phyloP scores from a whole-genome alignment of 2,797 vertebrate species.

The Acrossocheilus fasciatus region DNA sequence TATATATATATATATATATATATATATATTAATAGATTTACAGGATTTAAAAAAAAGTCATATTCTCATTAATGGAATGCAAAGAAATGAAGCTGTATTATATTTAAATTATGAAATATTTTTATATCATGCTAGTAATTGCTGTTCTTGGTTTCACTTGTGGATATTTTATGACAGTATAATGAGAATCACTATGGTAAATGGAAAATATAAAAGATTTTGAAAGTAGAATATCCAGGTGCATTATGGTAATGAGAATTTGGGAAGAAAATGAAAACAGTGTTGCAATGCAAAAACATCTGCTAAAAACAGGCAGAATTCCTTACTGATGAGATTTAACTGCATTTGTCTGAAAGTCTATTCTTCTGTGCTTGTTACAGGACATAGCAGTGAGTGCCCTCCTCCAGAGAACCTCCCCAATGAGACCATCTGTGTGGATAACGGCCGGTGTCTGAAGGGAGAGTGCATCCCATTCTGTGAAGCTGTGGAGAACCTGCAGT shows the following conservation, averaged over 20 bases:
- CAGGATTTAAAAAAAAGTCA: neutral
- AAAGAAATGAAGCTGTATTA: neutral
- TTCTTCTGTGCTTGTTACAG: slow-evolving; percentile 68
- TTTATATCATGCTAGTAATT: neutral
- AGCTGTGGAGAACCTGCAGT: slow-evolving; percentile 80
- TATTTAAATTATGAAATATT: neutral
- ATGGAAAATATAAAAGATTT: neutral
- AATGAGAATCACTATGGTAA: neutral
- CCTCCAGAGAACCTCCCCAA: slow-evolving; percentile 86
- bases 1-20: neutral
- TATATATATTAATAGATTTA: neutral
- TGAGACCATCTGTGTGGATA: slow-evolving; percentile 89
- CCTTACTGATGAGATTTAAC: neutral
- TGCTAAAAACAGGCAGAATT: neutral
- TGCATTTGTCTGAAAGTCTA: neutral
- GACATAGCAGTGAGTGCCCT: slow-evolving; percentile 90
- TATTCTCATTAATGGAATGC: neutral
- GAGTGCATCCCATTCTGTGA: slow-evolving; percentile 88
- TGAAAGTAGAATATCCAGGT: neutral
- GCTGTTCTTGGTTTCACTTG: neutral
- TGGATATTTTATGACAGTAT: neutral
- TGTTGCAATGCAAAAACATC: neutral
- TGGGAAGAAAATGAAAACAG: neutral
- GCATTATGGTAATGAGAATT: neutral
- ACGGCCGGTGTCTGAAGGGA: slow-evolving; percentile 73